Conservation (phyloP, 2,797 vertebrate species). For the Poeciliopsis turneri region DNA sequence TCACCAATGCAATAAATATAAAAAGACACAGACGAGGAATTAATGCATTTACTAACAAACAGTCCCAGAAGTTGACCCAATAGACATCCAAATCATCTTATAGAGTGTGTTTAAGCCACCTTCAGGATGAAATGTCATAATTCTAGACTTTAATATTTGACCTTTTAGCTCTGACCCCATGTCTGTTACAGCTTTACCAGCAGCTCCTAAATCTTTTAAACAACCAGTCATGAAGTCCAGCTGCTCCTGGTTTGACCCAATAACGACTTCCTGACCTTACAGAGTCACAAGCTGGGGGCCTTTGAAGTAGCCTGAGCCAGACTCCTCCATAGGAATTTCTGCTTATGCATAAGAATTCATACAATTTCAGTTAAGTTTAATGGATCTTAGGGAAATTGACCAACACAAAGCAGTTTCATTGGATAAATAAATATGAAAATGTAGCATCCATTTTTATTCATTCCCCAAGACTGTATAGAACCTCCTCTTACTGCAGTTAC, state of each 20-base stretch:
- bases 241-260: background rate
- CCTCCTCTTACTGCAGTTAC: too few species aligned
- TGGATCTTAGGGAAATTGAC: background rate
- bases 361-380: background rate
- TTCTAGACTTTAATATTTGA: conserved; percentile 31
- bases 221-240: too few species aligned
- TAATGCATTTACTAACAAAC: background rate
- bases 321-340: background rate
- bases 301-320: conserved; percentile 23
- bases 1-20: background rate
- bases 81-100: conserved; percentile 22
- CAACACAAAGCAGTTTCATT: background rate
- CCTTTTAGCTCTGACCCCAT: conserved; percentile 8
- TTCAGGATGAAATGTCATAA: background rate
- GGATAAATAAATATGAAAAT: background rate
- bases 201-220: conserved; percentile 1
- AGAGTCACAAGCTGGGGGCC: background rate
- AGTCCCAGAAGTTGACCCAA: background rate
- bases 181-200: background rate
- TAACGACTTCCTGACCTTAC: background rate
- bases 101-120: conserved; percentile 8
- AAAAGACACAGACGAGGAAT: background rate
- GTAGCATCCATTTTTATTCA: background rate
- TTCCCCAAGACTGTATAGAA: background rate
- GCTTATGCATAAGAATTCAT: background rate